phyloP scores from a whole-genome alignment of 2,113 vertebrate genomes.

The Cairina moschata region DNA sequence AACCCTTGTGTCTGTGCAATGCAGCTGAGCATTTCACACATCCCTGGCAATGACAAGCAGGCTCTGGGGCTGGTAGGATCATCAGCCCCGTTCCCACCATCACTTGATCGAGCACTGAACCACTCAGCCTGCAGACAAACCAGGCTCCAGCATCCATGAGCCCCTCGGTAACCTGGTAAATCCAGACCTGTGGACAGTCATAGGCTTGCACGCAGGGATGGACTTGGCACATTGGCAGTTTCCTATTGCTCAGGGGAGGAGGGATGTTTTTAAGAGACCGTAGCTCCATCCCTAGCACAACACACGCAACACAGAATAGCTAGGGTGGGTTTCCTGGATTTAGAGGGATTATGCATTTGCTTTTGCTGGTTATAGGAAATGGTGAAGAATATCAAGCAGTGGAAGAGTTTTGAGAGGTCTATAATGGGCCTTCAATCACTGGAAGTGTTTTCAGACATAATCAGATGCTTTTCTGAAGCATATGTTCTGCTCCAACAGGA shows the following conservation, averaged over 20 bases:
- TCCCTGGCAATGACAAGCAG: not conserved
- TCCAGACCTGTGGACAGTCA: not conserved
- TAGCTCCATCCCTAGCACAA: not conserved
- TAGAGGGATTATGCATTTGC: not conserved
- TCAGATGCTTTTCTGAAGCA: not conserved
- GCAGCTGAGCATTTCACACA: not conserved
- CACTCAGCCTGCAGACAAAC: not conserved
- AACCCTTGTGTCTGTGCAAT: not conserved
- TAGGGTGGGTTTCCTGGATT: not conserved
- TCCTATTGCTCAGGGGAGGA: too few relatives aligned
- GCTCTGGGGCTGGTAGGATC: not conserved
- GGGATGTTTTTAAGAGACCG: not conserved
- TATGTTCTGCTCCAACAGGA: not conserved
- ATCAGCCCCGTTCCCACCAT: not conserved
- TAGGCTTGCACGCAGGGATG: not conserved
- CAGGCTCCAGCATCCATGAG: not conserved
- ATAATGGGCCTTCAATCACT: not conserved
- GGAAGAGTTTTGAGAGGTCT: not conserved
- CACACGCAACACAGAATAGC: fast-evolving
- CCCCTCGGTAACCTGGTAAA: not conserved
- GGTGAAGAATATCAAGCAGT: not conserved
- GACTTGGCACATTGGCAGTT: not conserved
- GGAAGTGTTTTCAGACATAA: fast-evolving
- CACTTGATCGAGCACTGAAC: not conserved
- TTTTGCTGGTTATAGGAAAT: not conserved